phyloP scores from a whole-genome alignment of 2,888 invertebrate genomes.

The Salpingus planirostris region DNA sequence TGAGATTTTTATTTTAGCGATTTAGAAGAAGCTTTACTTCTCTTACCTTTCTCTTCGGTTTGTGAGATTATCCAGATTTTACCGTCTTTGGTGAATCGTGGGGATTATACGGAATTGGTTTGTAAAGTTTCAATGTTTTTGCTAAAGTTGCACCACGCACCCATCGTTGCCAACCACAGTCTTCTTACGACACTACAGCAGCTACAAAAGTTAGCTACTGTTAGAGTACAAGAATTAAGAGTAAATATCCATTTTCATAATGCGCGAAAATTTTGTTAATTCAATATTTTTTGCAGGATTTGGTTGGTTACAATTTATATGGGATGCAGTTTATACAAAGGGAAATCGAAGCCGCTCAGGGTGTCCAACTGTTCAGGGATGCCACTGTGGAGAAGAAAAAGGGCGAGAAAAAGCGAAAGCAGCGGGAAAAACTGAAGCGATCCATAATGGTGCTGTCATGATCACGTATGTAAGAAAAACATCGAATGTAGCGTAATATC shows the following conservation, averaged over 20 bases:
- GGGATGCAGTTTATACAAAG: conserved; percentile 69
- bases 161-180: conserved; percentile 63
- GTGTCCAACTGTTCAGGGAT: conserved; percentile 70
- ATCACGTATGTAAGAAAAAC: too few species aligned
- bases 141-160: conserved; percentile 66
- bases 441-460: conserved; percentile 42
- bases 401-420: conserved; percentile 53
- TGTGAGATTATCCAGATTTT: conserved; percentile 68
- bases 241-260: conserved; percentile 40
- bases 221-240: conserved; percentile 51
- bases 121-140: conserved; percentile 70
- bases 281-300: conserved; percentile 53
- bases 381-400: conserved; percentile 55
- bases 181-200: conserved; percentile 58
- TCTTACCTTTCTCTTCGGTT: conserved; percentile 76
- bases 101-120: conserved; percentile 67
- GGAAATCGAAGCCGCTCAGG: conserved; percentile 64
- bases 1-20: conserved; percentile 61
- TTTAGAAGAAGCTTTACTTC: conserved; percentile 78
- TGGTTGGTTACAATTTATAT: conserved; percentile 77
- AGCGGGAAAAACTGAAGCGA: conserved; percentile 57
- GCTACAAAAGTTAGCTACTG: conserved; percentile 48
- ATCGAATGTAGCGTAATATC: conserved; percentile 22
- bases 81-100: conserved; percentile 56
- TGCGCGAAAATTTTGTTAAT: conserved; percentile 21